Evolutionary conservation across 2,113 vertebrate genomes (phyloP).

Genomic region (Pardalotus punctatus): DNA sequence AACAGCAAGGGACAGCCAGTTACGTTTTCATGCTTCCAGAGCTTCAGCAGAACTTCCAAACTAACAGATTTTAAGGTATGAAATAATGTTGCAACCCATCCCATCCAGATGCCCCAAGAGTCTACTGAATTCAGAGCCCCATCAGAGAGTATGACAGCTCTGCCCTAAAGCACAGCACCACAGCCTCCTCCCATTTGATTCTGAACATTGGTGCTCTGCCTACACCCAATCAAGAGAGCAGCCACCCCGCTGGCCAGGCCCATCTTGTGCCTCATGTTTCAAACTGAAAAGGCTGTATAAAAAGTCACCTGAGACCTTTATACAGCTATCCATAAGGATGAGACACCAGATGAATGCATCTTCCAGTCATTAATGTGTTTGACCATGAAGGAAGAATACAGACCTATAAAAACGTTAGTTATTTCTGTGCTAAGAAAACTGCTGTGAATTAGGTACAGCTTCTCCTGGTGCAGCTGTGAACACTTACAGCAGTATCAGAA

Average conservation of each 20-base stretch:
- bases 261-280: background rate
- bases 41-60: background rate
- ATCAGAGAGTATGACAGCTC: background rate
- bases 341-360: background rate
- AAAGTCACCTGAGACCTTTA: background rate
- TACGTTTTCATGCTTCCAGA: background rate
- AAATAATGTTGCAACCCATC: background rate
- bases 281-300: background rate
- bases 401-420: background rate
- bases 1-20: rapidly evolving
- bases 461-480: background rate
- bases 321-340: background rate
- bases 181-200: background rate
- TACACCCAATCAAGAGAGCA: background rate
- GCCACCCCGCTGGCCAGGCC: background rate
- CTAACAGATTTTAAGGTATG: background rate
- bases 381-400: background rate
- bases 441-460: background rate
- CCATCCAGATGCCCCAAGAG: background rate
- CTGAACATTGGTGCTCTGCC: background rate
- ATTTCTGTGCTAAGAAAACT: background rate
- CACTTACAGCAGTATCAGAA: background rate
- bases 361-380: background rate
- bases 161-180: background rate
- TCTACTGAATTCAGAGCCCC: background rate